Conservation (phyloP, 2,113 vertebrate species). For the Atractosteus spatula region DNA sequence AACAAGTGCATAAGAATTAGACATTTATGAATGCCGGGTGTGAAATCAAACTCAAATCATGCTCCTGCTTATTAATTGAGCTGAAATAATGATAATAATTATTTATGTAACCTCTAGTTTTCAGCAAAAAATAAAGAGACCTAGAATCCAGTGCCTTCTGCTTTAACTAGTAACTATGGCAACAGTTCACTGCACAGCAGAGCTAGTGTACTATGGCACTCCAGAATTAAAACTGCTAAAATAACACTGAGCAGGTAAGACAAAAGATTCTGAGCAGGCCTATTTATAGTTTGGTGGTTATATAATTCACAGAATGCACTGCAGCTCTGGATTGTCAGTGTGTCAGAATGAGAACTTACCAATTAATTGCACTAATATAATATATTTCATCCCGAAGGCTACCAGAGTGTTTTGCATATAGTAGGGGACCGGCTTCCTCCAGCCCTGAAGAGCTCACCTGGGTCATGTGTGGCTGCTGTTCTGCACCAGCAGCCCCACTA, state of each 20-base stretch:
- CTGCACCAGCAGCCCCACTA: too few relatives aligned
- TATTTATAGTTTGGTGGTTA: constrained; percentile 73
- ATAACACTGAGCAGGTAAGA: constrained; percentile 80
- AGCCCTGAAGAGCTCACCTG: too few relatives aligned
- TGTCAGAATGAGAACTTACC: constrained; percentile 31
- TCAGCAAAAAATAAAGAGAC: constrained; percentile 58
- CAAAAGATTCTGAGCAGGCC: constrained; percentile 75
- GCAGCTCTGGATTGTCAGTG: constrained; percentile 51
- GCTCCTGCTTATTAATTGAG: too few relatives aligned
- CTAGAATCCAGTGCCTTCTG: constrained; percentile 67
- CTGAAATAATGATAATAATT: neutral
- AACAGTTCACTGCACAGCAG: constrained; percentile 71
- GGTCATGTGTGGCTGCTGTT: too few relatives aligned
- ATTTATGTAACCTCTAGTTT: neutral
- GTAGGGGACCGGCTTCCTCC: too few relatives aligned
- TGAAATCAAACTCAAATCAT: too few relatives aligned
- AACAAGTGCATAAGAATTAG: too few relatives aligned
- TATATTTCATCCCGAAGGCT: too few relatives aligned
- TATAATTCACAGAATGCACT: constrained; percentile 63
- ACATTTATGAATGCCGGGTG: too few relatives aligned
- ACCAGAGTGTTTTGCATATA: too few relatives aligned
- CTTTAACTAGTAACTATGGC: constrained; percentile 81
- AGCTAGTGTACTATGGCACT: constrained; percentile 62
- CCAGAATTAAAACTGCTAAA: constrained; percentile 76
- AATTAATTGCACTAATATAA: too few relatives aligned